Evolutionary conservation across 2,113 vertebrate genomes (phyloP), one percentile per base, ranked within the genome.

Genomic region (Pomatorhinus ruficollis): DNA sequence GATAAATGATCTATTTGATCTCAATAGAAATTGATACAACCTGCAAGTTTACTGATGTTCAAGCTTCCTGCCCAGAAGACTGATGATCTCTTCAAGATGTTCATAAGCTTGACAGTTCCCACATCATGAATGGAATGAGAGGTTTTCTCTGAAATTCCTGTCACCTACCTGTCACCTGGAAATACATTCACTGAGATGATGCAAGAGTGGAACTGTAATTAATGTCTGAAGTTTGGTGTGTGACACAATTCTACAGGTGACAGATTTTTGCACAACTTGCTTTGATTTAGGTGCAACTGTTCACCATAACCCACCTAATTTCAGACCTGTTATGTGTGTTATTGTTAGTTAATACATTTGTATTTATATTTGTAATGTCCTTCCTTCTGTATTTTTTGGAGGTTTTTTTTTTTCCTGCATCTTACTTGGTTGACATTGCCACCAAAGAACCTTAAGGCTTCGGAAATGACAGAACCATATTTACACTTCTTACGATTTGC

Each of bases 281-380:
- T 89, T 83, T 89, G 56, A 60, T 74, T 95, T 90, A 83, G 24
- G 22, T 47, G 45, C 16, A 81, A 54, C 12, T 68, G 33, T 53
- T 85, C 35, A 70, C 64, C 52, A 71, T 71, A 75, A 81, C 3
- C 3, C 12, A 49, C 31, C 54, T 85, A 23, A 49, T 40, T 96
- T 91, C 63, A 96, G 87, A 71, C 14, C 28, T 77, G 45, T 81
- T 65, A 82, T 1, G 6, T 42, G 8, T 61, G 53, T 39, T 79
- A 53, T 76, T 49, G 33, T 66, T 81, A 93, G 87, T 69, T n/a
- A 96, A 93, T 45, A 22, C 15, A 83, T 59, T 85, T 59, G 40
- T 91, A 39, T 77, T 70, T 90, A 52, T 87, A 59, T 70, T 91
- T 15, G 0, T 35, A 72, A 71, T 76, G 22, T 4, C 11, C 12